Evolutionary conservation across 2,113 vertebrate genomes (phyloP), one percentile per base, ranked within the genome.

Genomic region (Conger conger): DNA sequence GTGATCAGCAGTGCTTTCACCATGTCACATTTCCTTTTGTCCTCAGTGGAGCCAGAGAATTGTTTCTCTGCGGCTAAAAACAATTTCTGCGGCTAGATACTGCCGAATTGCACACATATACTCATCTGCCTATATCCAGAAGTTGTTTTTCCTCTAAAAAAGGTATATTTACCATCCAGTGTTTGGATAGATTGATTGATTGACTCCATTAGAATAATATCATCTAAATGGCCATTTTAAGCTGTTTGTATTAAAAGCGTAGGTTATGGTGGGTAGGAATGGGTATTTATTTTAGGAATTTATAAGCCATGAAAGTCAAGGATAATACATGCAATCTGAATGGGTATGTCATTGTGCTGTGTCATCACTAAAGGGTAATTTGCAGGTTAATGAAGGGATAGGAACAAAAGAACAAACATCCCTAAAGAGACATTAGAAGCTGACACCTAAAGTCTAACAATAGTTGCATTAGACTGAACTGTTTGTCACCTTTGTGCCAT

Each of bases 391-490:
- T 35, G 53, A 83, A 76, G 23, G 42, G 73, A 82, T 36, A 8
- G 60, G 33, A 76, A 76, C 40, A 77, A 83, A 50, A 23, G 38
- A 38, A 60, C 23, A 82, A 82, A 73, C 60, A 42, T 77, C 33
- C 45, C n/a, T 42, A 63, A 84, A 35, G 45, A 79, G 50, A 7
- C 23, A 57, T 35, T 80, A 60, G 50, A 7, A 42, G 53, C 78
- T 37, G 50, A 63, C 37, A 60, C 54, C 50, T 60, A 80, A 63
- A 84, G 45, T 36, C 53, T 79, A 80, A 79, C 79, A 79, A 84
- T 38, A 35, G 45, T 38, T 4, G 33, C 73, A 82, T 27, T 68
- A 23, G 76, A 63, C 76, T 45, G 33, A 63, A 35, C 76, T 27
- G 77, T 50, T 63, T 40, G 76, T 80, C 37, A 80, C 50, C 36